A percentile compares a stretch with the other conserved stretches of the same genome.
Conservation (phyloP, 1,140 invertebrate genomes). For the silkworm (Bombyx mori) region DNA sequence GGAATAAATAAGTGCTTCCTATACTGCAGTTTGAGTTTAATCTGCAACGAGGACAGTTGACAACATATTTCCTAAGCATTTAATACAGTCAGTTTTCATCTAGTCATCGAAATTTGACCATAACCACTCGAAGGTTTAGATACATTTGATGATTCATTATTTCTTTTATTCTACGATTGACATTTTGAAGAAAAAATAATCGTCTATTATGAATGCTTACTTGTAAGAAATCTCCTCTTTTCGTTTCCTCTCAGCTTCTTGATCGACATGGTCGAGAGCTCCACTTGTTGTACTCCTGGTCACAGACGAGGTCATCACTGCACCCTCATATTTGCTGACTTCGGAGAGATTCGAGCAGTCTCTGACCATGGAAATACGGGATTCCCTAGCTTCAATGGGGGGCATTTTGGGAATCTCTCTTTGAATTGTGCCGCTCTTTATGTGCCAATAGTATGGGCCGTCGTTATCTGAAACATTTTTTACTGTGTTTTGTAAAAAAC, state of each 20-base stretch:
- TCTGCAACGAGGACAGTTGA: too few species aligned
- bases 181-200: too few species aligned
- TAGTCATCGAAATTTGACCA: too few species aligned
- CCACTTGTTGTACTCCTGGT: constrained; percentile 85
- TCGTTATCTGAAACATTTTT: constrained; percentile 80
- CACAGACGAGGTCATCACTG: constrained; percentile 78
- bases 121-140: too few species aligned
- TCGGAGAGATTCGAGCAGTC: constrained; percentile 56
- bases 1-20: too few species aligned
- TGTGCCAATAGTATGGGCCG: constrained; percentile 98
- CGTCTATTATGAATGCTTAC: constrained; percentile 61
- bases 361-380: constrained; percentile 56
- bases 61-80: too few species aligned
- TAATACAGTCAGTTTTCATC: too few species aligned
- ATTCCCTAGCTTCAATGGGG: constrained; percentile 49
- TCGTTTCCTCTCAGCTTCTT: constrained; percentile 77
- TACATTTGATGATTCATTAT: too few species aligned
- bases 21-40: too few species aligned
- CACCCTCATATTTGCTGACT: constrained; percentile 63
- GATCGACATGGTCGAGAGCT: constrained; percentile 78
- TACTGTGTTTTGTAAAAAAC: not conserved
- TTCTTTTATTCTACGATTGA: too few species aligned
- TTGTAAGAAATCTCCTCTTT: constrained; percentile 83
- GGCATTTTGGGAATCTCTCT: constrained; percentile 82
- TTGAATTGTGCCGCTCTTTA: constrained; percentile 97